Evolutionary conservation across 2,888 invertebrate species (phyloP).

Genomic region (Flexamia atlantica): DNA sequence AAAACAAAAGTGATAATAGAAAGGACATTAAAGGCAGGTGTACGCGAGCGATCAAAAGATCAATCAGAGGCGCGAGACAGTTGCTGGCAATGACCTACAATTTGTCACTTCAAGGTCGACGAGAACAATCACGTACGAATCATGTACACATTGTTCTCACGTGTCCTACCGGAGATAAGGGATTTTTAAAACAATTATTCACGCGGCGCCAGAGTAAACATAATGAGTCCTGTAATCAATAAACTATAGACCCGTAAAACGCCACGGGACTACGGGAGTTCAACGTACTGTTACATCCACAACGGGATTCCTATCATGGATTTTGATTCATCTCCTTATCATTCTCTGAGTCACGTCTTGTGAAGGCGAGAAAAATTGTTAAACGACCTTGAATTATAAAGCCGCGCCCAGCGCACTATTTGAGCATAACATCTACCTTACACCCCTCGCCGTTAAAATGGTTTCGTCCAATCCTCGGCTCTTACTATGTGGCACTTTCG

Average conservation of each 20-base stretch:
- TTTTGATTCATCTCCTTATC: background rate
- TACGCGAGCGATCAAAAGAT: constrained; percentile 23
- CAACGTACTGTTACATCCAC: background rate
- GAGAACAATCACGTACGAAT: constrained; percentile 30
- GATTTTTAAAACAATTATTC: background rate
- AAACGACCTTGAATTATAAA: constrained; percentile 62
- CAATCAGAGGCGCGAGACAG: constrained; percentile 32
- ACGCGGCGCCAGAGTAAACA: background rate
- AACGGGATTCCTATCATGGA: background rate
- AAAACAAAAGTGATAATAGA: too few species aligned
- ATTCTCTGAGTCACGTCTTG: constrained; percentile 1
- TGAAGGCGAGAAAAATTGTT: background rate
- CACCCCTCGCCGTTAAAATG: constrained; percentile 63
- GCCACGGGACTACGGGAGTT: background rate
- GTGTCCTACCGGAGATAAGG: background rate
- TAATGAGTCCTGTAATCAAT: background rate
- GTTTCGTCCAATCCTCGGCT: constrained; percentile 63
- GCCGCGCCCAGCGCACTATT: constrained; percentile 62
- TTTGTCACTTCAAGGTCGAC: constrained; percentile 45
- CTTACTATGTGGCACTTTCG: constrained; percentile 63
- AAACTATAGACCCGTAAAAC: background rate
- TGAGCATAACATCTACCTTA: constrained; percentile 59
- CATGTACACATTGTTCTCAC: background rate
- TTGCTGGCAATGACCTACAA: constrained; percentile 58
- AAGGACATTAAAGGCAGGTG: background rate